Base-by-base conservation (phyloP, 92 coral and sea anemone species). In the Palythoa grandiflora region DNA sequence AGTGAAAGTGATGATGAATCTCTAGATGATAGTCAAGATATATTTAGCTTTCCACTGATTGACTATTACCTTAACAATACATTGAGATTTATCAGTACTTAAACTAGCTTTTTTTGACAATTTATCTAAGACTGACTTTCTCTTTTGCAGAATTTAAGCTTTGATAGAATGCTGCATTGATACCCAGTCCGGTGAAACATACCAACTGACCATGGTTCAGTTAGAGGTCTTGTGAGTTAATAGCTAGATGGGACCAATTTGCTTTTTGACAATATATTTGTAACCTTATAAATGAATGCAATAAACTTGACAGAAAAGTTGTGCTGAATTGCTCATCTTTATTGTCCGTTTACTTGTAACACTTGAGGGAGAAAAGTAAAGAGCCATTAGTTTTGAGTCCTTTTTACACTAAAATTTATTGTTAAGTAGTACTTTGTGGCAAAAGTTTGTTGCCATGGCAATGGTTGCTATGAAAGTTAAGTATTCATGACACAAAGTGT, bases 171-270 rank as follows among this genome's bases (percentile, higher is more conserved):
- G n/a, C 21, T 74, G 20, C 50, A 9, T 6, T 74, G 20, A 14
- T 17, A 0, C 57, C 79, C 79, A 74, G 19, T 40, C 79, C 47
- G 57, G 79, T 74, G 57, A 74, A 74, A 74, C 79, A 74, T 59
- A 47, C 79, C 79, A 74, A 48, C 79, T 74, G 79, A 74, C 70
- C 70, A 63, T 74, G 79, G 79, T 74, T 39, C 59, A 74, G 60
- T 40, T 15, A 74, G 77, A 72, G 77, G 77, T 72, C 77, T 72
- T 72, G 77, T 72, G 77, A 72, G 44, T 72, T 72, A 36, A 72
- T 72, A 74, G 59, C 79, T 74, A 48, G 79, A 38, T 74, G 79
- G 79, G 79, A 63, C 70, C 70, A 63, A 63, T 63, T n/a, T 63
- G 8, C 70, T 63, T 63, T 63, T 63, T 63, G 14, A 14, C 14